Evolutionary conservation across 2,113 vertebrate species (phyloP), one percentile per base, ranked within the genome.

Genomic region (Proterorhinus semilunaris): DNA sequence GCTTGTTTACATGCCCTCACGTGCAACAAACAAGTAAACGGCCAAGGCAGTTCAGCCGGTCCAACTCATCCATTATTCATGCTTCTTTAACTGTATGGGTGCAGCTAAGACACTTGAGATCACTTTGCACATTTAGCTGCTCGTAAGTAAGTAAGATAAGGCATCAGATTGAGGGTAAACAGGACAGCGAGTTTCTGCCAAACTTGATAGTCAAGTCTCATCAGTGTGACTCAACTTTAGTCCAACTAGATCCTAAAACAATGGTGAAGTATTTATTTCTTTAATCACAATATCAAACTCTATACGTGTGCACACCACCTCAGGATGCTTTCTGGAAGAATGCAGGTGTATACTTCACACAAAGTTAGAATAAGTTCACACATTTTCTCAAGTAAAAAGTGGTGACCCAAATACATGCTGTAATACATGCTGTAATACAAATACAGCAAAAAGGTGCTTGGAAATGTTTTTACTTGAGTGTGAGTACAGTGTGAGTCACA

Each of bases 21-120:
- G 78, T 73, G 86, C 71, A 72, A 81, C 80, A 80, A 76, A 72
- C 62, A 67, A 74, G 68, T 67, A 74, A 78, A 74, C 62, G 59
- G 72, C 73, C 80, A 74, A 69, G 46, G 36, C 62, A 53, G 71
- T 73, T 72, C 10, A 9, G 61, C 21, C 55, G 47, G 71, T 75
- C 74, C 10, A 8, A 57, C 21, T 54, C 43, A 73, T 90, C 63
- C 69, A 86, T 88, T 76, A 90, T 89, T 86, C 53, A 90, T 76
- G 61, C 21, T 43, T 80, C 65, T 57, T 86, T 88, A 76, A 78
- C 80, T 71, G 59, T 54, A 61, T 11, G 9, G 52, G 64, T 62
- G 43, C 57, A 52, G 4, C 45, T 21, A 15, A 12, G 77, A 85
- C 82, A 84, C 74, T 65, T 62, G 73, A 84, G 69, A 83, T 76